Percentiles rank a stretch among this genome's conserved stretches.
These are phyloP conservation scores for Anastrepha obliqua DNA, from an alignment of 1,140 invertebrate species.

Conservation along the genomic window DNA sequence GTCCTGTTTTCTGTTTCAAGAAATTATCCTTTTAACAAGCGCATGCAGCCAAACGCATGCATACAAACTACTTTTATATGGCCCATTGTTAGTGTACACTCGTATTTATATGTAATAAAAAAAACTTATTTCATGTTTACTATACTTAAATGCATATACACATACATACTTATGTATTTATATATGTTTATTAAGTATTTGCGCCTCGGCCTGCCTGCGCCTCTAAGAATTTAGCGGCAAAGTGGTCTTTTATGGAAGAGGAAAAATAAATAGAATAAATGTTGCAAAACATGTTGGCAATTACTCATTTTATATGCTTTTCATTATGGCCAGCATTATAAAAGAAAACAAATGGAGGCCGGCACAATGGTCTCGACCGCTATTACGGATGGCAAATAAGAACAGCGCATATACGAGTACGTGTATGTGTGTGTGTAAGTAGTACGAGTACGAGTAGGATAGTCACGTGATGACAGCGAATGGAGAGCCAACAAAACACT, in stretches of 20 bases:
- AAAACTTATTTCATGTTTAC: no score
- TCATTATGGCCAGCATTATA: constrained; percentile 33
- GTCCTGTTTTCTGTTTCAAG: neutral
- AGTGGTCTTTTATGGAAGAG: neutral
- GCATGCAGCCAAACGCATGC: neutral
- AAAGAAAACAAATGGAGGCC: constrained; percentile 32
- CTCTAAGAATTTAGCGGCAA: neutral
- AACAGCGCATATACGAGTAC: neutral
- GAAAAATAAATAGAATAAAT: constrained; percentile 5
- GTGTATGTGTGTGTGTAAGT: neutral
- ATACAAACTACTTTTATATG: neutral
- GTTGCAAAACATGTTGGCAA: constrained; percentile 36
- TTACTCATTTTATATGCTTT: constrained; percentile 54
- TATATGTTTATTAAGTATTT: no score
- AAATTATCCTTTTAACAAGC: neutral
- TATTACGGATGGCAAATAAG: neutral
- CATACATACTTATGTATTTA: neutral
- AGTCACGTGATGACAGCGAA: constrained; percentile 22
- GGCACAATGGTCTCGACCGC: neutral
- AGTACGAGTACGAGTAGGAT: neutral
- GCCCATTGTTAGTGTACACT: neutral
- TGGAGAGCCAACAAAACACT: neutral
- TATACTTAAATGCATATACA: neutral
- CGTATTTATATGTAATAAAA: no score
- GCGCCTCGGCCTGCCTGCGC: no score